Percentiles rank a stretch among this genome's conserved stretches.
Conservation (phyloP, 2,888 invertebrate genomes). For the Dastarcus helophoroides region DNA sequence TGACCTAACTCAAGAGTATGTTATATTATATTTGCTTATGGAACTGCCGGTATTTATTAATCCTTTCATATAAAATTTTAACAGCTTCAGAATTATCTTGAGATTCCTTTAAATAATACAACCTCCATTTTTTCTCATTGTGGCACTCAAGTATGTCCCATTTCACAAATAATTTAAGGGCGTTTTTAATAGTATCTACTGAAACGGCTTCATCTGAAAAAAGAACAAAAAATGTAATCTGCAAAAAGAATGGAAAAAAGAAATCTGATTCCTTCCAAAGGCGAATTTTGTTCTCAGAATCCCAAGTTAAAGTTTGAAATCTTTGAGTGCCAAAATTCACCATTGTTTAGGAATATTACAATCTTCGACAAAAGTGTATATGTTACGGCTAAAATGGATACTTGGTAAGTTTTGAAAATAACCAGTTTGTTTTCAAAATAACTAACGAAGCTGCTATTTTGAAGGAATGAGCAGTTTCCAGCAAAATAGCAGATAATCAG, state of each 20-base stretch:
- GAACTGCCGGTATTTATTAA: slow-evolving; percentile 28
- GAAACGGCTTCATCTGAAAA: slow-evolving; percentile 76
- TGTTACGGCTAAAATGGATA: no score
- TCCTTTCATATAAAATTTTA: slow-evolving; percentile 23
- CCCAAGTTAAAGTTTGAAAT: no score
- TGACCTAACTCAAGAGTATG: no score
- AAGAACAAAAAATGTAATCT: not conserved
- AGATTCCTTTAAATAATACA: slow-evolving; percentile 31
- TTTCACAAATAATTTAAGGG: slow-evolving; percentile 67
- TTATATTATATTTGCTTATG: no score
- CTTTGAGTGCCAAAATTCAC: no score
- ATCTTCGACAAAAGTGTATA: no score
- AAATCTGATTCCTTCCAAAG: not conserved
- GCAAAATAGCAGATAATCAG: no score
- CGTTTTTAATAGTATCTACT: slow-evolving; percentile 76
- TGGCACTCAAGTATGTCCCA: slow-evolving; percentile 63
- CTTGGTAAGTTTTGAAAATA: no score
- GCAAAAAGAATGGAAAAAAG: not conserved
- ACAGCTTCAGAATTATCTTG: slow-evolving; percentile 29
- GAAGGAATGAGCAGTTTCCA: no score
- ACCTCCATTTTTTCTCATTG: slow-evolving; percentile 30
- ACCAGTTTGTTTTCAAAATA: no score
- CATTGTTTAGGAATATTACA: no score
- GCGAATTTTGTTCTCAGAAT: not conserved
- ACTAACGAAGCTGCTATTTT: no score